A percentile compares a stretch with the other conserved stretches of the same genome.
Conservation (phyloP, 2,113 vertebrate genomes). For the Solenodon paradoxus region DNA sequence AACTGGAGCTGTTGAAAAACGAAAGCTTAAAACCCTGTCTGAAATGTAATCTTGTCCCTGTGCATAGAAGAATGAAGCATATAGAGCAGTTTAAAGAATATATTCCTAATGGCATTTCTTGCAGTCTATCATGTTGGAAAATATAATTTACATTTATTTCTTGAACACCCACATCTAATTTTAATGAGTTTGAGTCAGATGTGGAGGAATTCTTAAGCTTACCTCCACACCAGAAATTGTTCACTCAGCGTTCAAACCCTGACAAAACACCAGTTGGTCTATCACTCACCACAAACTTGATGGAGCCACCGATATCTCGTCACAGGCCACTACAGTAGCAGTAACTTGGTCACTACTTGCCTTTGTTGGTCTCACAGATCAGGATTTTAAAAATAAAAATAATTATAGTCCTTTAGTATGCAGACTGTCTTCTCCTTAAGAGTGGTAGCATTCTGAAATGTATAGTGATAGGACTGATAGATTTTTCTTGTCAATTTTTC, state of each 20-base stretch:
- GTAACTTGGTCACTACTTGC: neutral
- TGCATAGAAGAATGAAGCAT: neutral
- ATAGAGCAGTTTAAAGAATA: neutral
- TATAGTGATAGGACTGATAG: neutral
- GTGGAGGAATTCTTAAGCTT: neutral
- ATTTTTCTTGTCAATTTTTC: neutral
- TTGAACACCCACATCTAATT: neutral
- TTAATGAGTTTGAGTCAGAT: neutral
- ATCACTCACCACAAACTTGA: neutral
- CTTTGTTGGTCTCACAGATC: neutral
- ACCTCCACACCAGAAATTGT: neutral
- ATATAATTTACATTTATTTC: neutral
- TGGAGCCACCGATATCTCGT: neutral
- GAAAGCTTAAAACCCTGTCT: constrained; percentile 17
- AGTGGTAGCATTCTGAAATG: neutral
- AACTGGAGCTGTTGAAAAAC: constrained; percentile 37
- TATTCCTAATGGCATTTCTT: neutral
- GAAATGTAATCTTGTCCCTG: constrained; percentile 17
- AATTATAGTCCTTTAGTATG: neutral
- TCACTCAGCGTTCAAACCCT: neutral
- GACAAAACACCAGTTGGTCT: neutral
- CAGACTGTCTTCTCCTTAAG: neutral
- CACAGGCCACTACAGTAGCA: neutral
- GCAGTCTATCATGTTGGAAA: neutral
- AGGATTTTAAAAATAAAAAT: neutral